These are phyloP conservation scores for Platycheirus rosarum DNA, from an alignment of 2,888 invertebrate genomes.

Conservation along the genomic window DNA sequence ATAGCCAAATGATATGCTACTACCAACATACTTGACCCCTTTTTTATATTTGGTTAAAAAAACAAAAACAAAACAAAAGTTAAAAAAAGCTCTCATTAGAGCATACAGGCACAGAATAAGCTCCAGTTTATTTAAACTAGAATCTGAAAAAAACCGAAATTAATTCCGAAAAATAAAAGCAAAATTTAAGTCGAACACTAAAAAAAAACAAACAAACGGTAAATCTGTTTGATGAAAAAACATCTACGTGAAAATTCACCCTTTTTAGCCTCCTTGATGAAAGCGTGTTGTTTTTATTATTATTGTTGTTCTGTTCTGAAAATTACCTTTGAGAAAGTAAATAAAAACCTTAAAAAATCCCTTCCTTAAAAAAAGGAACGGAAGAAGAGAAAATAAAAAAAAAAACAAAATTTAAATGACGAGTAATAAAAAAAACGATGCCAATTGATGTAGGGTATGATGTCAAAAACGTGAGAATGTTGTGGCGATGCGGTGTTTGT, in stretches of 20 bases:
- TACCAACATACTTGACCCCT: slow-evolving; percentile 69
- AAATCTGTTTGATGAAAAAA: slow-evolving; percentile 24
- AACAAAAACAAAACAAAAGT: slow-evolving; percentile 18
- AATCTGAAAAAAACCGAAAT: slow-evolving; percentile 21
- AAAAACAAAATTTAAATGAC: slow-evolving; percentile 10
- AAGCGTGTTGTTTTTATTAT: slow-evolving; percentile 45
- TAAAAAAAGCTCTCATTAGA: slow-evolving; percentile 35
- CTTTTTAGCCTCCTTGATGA: slow-evolving; percentile 24
- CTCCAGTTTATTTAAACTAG: slow-evolving; percentile 53
- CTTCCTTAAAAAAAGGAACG: slow-evolving; percentile 29
- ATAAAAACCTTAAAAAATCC: slow-evolving; percentile 34
- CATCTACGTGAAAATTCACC: slow-evolving; percentile 5
- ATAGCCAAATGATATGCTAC: slow-evolving; percentile 34
- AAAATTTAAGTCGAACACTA: slow-evolving; percentile 13
- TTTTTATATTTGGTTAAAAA: slow-evolving; percentile 64
- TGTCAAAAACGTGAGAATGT: slow-evolving; percentile 58
- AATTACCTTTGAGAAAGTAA: slow-evolving; percentile 52
- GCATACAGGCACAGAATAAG: slow-evolving; percentile 39
- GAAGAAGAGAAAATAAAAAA: slow-evolving; percentile 8
- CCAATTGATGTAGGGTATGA: slow-evolving; percentile 57
- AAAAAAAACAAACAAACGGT: slow-evolving; percentile 19
- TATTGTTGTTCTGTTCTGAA: slow-evolving; percentile 44
- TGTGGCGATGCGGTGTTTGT: slow-evolving; percentile 41
- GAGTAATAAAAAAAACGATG: slow-evolving; percentile 24
- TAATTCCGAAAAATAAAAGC: slow-evolving; percentile 46